Conservation (phyloP, 2,888 invertebrate genomes). For the Argynnis bischoffii region DNA sequence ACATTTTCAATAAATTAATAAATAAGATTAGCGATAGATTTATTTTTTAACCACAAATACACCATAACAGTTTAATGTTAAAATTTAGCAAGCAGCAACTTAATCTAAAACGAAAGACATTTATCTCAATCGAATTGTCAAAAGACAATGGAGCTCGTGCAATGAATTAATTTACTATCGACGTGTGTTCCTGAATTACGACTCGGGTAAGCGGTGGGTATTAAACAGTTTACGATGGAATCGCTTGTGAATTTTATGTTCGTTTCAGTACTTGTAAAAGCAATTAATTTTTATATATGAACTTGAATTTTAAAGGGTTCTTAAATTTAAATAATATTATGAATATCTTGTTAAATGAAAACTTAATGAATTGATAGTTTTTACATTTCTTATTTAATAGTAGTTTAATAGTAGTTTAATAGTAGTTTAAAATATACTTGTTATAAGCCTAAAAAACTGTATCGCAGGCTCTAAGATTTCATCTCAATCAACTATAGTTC, state of each 20-base stretch:
- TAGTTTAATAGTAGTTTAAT: no score
- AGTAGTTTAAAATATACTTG: no score
- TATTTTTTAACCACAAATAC: not conserved
- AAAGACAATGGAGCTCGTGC: slow-evolving; percentile 28
- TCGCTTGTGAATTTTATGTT: slow-evolving; percentile 7
- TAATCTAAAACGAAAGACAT: slow-evolving; percentile 5
- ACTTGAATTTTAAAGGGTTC: no score
- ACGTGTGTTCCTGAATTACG: slow-evolving; percentile 24
- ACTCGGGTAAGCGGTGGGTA: slow-evolving; percentile 12
- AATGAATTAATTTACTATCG: slow-evolving; percentile 30
- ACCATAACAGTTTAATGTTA: not conserved
- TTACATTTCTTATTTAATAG: no score
- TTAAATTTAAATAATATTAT: no score
- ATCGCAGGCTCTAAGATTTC: no score
- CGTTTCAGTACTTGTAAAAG: not conserved
- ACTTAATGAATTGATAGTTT: no score
- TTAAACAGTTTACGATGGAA: slow-evolving; percentile 22
- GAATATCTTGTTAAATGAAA: no score
- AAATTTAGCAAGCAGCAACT: not conserved
- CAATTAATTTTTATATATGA: not conserved
- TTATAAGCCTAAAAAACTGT: no score
- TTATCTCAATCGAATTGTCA: slow-evolving; percentile 13
- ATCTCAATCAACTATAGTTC: no score
- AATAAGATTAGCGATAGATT: not conserved
- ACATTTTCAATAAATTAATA: no score